Percentiles rank a stretch among this genome's conserved stretches.
These are phyloP conservation scores for Aphelenchoides bicaudatus DNA, from an alignment of 2,888 invertebrate species.

Conservation along the genomic window DNA sequence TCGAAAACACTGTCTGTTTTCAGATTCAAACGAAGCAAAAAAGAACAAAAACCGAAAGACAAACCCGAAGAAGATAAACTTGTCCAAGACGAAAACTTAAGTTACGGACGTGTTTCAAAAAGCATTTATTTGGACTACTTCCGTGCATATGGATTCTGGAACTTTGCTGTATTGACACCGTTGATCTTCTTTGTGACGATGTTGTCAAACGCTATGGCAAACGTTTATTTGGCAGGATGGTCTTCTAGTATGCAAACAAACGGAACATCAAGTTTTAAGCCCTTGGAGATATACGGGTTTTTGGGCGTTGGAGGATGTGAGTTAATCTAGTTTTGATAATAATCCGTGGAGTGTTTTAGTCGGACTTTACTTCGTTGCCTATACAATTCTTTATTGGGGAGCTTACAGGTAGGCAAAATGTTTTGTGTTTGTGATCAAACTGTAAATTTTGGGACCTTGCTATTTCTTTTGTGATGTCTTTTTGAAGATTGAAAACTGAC, in stretches of 20 bases:
- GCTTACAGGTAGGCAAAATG: constrained; percentile 7
- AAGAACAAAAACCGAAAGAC: too few species aligned
- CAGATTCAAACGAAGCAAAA: too few species aligned
- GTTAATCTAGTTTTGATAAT: not conserved
- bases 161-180: constrained; percentile 71
- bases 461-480: too few species aligned
- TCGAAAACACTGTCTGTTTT: too few species aligned
- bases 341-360: constrained; percentile 2
- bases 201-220: not conserved
- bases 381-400: constrained; percentile 13
- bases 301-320: constrained; percentile 2
- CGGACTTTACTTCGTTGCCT: constrained; percentile 6
- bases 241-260: constrained; percentile 1
- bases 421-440: too few species aligned
- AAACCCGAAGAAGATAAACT: not conserved
- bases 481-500: too few species aligned
- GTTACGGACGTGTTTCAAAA: constrained; percentile 10
- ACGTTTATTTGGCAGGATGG: constrained; percentile 18
- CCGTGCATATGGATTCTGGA: constrained; percentile 68
- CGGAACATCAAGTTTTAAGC: not conserved
- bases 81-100: not conserved
- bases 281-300: constrained; percentile 16
- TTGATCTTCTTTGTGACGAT: constrained; percentile 68
- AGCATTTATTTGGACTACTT: constrained; percentile 83
- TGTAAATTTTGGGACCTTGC: too few species aligned